Evolutionary conservation across 2,113 vertebrate genomes (phyloP).

Genomic region (Engraulis encrasicolus): DNA sequence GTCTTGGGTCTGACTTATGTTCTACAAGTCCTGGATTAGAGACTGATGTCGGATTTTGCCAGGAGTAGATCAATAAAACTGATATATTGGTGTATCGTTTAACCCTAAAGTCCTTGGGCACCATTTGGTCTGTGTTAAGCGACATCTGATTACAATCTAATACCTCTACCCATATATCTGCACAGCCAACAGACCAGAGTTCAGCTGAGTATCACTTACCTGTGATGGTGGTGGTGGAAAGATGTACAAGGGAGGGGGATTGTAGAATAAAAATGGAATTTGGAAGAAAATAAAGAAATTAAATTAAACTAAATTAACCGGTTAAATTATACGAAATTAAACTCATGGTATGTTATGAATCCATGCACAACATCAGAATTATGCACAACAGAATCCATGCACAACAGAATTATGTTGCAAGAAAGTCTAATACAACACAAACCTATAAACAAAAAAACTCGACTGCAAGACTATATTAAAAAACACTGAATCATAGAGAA

Average conservation of each 20-base stretch:
- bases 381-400: not conserved
- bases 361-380: not conserved
- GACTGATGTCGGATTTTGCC: conserved; percentile 71
- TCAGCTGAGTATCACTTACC: conserved; percentile 21
- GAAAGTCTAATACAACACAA: not conserved
- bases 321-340: too few relatives aligned
- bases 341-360: not conserved
- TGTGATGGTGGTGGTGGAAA: not conserved
- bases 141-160: conserved; percentile 82
- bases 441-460: not conserved
- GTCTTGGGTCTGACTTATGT: conserved; percentile 62
- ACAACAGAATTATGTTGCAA: not conserved
- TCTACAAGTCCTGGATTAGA: conserved; percentile 67
- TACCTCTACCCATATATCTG: conserved; percentile 61
- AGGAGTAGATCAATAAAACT: conserved; percentile 83
- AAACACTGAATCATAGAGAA: not conserved
- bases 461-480: not conserved
- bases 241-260: not conserved
- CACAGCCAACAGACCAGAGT: conserved; percentile 46
- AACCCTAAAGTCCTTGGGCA: conserved; percentile 69
- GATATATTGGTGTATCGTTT: conserved; percentile 80
- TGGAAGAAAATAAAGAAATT: too few relatives aligned
- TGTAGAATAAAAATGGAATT: too few relatives aligned
- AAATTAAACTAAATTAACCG: too few relatives aligned
- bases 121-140: conserved; percentile 79